These are phyloP conservation scores for Thalassarche chlororhynchos DNA, from an alignment of 2,113 vertebrate species.

Conservation along the genomic window DNA sequence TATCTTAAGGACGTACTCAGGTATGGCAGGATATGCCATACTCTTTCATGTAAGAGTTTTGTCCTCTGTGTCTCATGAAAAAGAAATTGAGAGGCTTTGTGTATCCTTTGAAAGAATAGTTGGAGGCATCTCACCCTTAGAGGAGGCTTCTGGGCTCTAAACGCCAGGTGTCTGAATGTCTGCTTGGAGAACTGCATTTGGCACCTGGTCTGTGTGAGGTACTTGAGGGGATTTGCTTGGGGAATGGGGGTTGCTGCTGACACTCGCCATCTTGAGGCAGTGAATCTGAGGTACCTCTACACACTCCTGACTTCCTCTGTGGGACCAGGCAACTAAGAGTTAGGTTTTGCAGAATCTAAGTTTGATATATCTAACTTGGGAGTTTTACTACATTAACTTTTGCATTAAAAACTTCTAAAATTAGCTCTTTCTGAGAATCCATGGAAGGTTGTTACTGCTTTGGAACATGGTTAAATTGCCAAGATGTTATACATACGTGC, in stretches of 20 bases:
- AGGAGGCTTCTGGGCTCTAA: not conserved
- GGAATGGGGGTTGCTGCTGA: not conserved
- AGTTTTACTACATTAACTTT: not conserved
- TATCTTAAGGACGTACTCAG: not conserved
- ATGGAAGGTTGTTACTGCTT: not conserved
- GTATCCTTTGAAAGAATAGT: not conserved
- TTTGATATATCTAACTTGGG: not conserved
- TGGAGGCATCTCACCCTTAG: not conserved
- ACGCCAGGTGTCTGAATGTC: not conserved
- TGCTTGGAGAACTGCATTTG: not conserved
- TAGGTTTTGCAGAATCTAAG: not conserved
- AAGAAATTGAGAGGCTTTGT: not conserved
- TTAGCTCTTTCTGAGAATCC: not conserved
- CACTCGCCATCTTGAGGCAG: not conserved
- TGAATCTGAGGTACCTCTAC: not conserved
- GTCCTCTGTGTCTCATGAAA: not conserved
- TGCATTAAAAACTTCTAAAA: not conserved
- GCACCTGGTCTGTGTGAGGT: not conserved
- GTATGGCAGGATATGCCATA: not conserved
- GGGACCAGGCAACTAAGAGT: not conserved
- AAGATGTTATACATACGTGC: not conserved
- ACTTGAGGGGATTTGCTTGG: not conserved
- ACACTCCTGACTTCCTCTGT: not conserved
- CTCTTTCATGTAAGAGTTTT: not conserved
- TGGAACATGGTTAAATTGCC: not conserved